Percentiles rank a stretch among this genome's conserved stretches.
phyloP scores from a whole-genome alignment of 2,797 vertebrate genomes.

The Coccyzus lansbergi region DNA sequence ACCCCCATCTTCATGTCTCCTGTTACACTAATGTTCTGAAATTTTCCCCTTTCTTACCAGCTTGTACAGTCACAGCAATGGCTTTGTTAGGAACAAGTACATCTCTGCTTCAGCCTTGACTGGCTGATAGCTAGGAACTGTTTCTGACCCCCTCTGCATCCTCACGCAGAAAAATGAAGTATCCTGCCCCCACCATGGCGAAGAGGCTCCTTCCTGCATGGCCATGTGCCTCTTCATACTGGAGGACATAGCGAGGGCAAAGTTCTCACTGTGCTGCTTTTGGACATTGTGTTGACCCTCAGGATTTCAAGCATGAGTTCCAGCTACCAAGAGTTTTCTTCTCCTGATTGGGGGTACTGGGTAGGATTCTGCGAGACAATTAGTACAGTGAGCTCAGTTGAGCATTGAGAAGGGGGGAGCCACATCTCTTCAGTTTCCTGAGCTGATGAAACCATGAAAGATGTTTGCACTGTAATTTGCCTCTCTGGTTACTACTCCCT shows the following conservation, averaged over 20 bases:
- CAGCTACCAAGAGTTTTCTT: neutral
- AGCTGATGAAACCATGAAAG: neutral
- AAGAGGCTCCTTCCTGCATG: neutral
- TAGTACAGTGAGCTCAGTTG: accelerated
- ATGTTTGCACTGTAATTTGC: neutral
- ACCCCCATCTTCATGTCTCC: neutral
- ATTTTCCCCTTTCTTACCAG: neutral
- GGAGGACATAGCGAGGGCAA: neutral
- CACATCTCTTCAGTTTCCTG: neutral
- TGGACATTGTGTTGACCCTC: neutral
- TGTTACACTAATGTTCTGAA: neutral
- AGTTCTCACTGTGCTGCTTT: accelerated
- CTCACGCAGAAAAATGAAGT: neutral
- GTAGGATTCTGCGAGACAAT: neutral
- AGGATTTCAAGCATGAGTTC: neutral
- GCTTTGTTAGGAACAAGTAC: neutral
- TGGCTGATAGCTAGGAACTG: neutral
- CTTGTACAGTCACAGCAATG: neutral
- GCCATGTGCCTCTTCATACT: accelerated
- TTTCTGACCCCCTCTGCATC: neutral
- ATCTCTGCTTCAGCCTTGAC: neutral
- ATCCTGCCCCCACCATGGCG: accelerated
- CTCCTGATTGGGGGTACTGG: accelerated
- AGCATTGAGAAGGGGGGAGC: neutral
- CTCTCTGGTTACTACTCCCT: neutral